Conservation (phyloP, 2,113 vertebrate species). For the Cebidichthys violaceus region DNA sequence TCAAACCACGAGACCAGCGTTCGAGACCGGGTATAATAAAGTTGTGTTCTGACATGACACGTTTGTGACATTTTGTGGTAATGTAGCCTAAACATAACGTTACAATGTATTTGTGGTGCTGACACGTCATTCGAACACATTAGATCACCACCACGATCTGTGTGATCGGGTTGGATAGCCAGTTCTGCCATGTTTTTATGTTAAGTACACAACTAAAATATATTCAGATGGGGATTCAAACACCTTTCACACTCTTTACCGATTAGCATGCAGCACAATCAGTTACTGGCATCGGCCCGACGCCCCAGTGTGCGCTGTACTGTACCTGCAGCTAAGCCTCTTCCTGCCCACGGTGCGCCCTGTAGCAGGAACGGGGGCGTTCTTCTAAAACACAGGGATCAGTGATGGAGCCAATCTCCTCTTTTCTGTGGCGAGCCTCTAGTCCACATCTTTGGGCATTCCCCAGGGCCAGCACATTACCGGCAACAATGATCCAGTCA, state of each 20-base stretch:
- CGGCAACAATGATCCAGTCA: not conserved
- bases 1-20: too few species aligned
- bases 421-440: not conserved
- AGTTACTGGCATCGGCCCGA: not conserved
- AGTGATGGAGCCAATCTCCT: not conserved
- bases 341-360: not conserved
- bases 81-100: too few species aligned
- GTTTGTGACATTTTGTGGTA: too few species aligned
- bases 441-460: not conserved
- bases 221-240: not conserved
- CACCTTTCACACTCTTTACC: not conserved
- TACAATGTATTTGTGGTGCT: too few species aligned
- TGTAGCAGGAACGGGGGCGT: not conserved
- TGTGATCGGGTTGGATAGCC: too few species aligned
- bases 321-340: not conserved
- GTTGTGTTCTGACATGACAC: too few species aligned
- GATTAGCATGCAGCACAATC: not conserved
- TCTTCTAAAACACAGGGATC: not conserved
- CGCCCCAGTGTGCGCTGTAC: not conserved
- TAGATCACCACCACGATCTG: too few species aligned
- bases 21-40: too few species aligned
- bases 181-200: not conserved
- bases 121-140: too few species aligned
- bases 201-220: not conserved
- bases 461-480: constrained; percentile 4